phyloP scores from a whole-genome alignment of 1,140 invertebrate species.

The Mactra quadrangularis region DNA sequence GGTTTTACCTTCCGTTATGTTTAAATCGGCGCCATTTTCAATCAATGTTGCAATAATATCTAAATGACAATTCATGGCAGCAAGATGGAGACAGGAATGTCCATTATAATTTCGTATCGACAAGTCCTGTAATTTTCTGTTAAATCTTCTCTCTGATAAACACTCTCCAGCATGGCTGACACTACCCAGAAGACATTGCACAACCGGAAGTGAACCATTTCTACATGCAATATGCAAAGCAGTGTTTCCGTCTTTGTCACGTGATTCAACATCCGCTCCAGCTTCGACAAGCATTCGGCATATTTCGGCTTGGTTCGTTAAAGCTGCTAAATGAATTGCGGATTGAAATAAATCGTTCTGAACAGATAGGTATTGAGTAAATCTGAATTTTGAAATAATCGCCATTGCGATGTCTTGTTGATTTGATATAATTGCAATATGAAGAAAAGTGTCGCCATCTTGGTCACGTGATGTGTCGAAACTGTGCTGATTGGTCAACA shows the following conservation, averaged over 20 bases:
- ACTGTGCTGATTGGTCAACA: too few relatives aligned
- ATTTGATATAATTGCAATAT: slow-evolving; percentile 69
- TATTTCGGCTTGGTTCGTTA: slow-evolving; percentile 87
- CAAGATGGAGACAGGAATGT: slow-evolving; percentile 42
- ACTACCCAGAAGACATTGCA: slow-evolving; percentile 67
- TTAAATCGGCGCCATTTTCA: slow-evolving; percentile 21
- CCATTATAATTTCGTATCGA: slow-evolving; percentile 27
- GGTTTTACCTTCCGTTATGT: slow-evolving; percentile 68
- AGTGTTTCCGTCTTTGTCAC: slow-evolving; percentile 73
- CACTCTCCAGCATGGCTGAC: too few relatives aligned
- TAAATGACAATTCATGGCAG: slow-evolving; percentile 27
- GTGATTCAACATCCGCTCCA: slow-evolving; percentile 85
- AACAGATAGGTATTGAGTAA: slow-evolving; percentile 52
- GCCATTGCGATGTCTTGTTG: slow-evolving; percentile 54
- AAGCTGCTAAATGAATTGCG: slow-evolving; percentile 89
- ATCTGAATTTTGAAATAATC: slow-evolving; percentile 60
- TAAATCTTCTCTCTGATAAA: not conserved
- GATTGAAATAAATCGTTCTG: slow-evolving; percentile 83
- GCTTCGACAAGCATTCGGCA: slow-evolving; percentile 87
- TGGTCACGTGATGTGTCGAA: not conserved
- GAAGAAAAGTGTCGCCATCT: slow-evolving; percentile 66
- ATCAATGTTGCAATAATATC: slow-evolving; percentile 16
- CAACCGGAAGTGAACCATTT: slow-evolving; percentile 87
- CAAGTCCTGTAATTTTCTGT: slow-evolving; percentile 8
- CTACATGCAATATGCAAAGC: slow-evolving; percentile 83